A percentile compares a stretch with the other conserved stretches of the same genome.
These are phyloP conservation scores for Strix uralensis DNA, from an alignment of 2,113 vertebrate genomes.

Conservation along the genomic window DNA sequence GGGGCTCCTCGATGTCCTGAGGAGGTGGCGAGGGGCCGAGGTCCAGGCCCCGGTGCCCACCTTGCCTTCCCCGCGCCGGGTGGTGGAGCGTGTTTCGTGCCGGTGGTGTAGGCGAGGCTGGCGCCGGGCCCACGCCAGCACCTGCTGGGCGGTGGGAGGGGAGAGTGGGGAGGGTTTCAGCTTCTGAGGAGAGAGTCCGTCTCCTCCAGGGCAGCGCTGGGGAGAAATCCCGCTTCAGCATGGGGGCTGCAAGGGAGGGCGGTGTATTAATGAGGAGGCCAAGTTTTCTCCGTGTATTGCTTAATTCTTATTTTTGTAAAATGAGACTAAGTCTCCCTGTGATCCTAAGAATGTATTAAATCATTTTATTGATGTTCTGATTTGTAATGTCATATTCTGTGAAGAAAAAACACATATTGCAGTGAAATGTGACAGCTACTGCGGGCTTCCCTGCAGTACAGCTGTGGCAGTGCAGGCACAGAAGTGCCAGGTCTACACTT, in stretches of 20 bases:
- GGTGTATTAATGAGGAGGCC: fast-evolving
- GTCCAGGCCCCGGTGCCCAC: background rate
- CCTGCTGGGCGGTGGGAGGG: background rate
- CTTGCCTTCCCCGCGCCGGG: background rate
- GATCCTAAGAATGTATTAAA: fast-evolving
- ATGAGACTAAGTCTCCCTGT: fast-evolving
- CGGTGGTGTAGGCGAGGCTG: background rate
- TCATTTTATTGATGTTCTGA: background rate
- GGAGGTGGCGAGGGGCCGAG: background rate
- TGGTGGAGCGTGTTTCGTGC: background rate
- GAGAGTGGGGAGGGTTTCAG: background rate
- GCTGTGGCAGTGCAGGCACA: conserved; percentile 30
- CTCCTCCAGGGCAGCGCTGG: background rate
- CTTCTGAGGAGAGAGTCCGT: background rate
- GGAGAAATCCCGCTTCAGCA: background rate
- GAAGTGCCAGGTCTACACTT: background rate
- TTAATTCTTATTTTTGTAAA: background rate
- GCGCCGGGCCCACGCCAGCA: background rate
- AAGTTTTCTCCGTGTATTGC: fast-evolving
- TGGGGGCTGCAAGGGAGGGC: background rate
- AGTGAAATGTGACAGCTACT: background rate
- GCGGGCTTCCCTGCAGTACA: conserved; percentile 30
- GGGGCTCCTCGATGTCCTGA: background rate
- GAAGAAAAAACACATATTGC: background rate
- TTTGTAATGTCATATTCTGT: background rate